These are phyloP conservation scores for Micromesistius poutassou DNA, from an alignment of 2,797 vertebrate species.

Conservation along the genomic window DNA sequence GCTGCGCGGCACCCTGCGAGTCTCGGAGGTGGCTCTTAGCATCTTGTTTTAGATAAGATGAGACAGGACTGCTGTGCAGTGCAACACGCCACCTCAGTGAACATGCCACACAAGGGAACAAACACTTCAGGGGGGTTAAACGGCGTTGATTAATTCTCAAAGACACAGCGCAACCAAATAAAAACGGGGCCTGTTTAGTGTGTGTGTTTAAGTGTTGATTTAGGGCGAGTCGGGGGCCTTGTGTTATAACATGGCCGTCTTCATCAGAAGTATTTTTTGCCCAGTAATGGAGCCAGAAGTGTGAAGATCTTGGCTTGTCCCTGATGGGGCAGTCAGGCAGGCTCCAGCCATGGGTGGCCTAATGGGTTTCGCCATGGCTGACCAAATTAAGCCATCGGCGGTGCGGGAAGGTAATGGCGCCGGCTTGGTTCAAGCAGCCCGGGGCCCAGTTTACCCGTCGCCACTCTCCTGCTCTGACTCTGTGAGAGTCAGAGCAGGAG, in stretches of 20 bases:
- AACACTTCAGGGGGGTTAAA: not conserved
- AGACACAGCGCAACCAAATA: not conserved
- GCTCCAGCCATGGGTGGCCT: conserved; percentile 21
- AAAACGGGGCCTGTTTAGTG: not conserved
- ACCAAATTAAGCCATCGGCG: conserved; percentile 41
- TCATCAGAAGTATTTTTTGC: not conserved
- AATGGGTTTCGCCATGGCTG: conserved; percentile 68
- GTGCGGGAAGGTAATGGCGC: conserved; percentile 60
- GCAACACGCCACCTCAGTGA: not conserved
- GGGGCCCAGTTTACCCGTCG: not conserved
- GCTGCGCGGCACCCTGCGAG: not conserved
- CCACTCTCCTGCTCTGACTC: conserved; percentile 12
- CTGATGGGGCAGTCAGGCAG: conserved; percentile 32
- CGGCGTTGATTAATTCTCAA: not conserved
- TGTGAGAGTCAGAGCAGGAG: conserved; percentile 23
- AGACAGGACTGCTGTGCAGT: not conserved
- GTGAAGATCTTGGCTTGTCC: not conserved
- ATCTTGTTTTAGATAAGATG: not conserved
- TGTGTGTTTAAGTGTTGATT: not conserved
- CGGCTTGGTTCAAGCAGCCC: conserved; percentile 51
- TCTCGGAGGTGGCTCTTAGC: not conserved
- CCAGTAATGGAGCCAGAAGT: not conserved
- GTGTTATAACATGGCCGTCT: not conserved
- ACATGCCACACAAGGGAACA: not conserved
- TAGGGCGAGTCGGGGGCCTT: not conserved